Evolutionary conservation across 2,797 vertebrate species (phyloP).

Genomic region (Mus spretus): DNA sequence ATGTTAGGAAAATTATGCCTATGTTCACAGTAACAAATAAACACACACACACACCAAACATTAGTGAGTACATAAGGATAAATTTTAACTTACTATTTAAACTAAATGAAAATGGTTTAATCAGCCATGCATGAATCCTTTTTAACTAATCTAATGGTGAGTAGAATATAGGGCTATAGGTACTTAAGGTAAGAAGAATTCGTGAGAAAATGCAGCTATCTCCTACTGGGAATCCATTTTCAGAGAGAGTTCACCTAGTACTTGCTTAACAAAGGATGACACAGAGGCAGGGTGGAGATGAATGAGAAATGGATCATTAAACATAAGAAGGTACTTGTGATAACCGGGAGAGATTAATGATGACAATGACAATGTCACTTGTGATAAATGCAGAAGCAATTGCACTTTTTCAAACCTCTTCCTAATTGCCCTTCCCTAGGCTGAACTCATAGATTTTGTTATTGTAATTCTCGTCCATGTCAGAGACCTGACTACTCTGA

Average conservation of each 20-base stretch:
- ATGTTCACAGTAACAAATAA: background rate
- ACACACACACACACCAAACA: background rate
- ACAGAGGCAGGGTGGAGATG: conserved; percentile 72
- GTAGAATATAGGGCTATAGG: conserved; percentile 15
- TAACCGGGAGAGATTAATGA: conserved; percentile 83
- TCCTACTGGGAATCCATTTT: background rate
- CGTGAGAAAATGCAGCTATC: conserved; percentile 18
- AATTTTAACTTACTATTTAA: conserved; percentile 41
- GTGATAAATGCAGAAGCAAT: conserved; percentile 82
- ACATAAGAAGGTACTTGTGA: conserved; percentile 80
- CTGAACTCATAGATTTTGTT: conserved; percentile 48
- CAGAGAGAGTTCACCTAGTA: conserved; percentile 53
- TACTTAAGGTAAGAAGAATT: conserved; percentile 30
- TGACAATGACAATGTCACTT: conserved; percentile 84
- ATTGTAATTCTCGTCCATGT: conserved; percentile 44
- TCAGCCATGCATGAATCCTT: background rate
- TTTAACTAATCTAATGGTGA: conserved; percentile 23
- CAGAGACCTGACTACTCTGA: background rate
- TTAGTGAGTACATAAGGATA: background rate
- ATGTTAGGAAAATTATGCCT: conserved; percentile 3
- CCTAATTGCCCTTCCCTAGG: conserved; percentile 70
- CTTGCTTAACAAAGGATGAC: conserved; percentile 82
- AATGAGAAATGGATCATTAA: conserved; percentile 84
- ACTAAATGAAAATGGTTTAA: background rate
- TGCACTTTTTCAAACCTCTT: conserved; percentile 53